These are phyloP conservation scores for Saguinus midas DNA, from an alignment of 2,113 vertebrate species.

Conservation along the genomic window DNA sequence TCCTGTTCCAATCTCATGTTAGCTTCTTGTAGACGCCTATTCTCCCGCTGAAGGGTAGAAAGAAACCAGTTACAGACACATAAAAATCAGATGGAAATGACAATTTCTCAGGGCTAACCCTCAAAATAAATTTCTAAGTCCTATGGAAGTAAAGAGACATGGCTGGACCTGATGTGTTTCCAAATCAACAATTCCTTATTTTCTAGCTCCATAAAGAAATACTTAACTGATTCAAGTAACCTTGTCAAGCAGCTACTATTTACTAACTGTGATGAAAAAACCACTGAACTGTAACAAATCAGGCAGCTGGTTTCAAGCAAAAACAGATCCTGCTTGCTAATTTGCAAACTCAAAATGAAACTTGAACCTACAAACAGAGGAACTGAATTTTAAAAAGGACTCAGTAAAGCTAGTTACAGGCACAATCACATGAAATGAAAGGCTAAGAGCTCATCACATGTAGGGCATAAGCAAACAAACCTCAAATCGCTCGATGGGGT, in stretches of 20 bases:
- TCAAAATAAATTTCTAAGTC: neutral
- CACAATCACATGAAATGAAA: neutral
- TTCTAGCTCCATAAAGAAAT: slow-evolving; percentile 20
- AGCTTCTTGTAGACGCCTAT: slow-evolving; percentile 95
- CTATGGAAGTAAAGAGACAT: neutral
- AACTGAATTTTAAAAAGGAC: neutral
- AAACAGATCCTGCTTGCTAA: slow-evolving; percentile 29
- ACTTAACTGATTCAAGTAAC: neutral
- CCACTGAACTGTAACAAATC: neutral
- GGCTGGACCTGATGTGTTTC: neutral
- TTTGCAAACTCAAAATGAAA: slow-evolving; percentile 48
- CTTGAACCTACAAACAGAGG: neutral
- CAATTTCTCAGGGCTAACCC: neutral
- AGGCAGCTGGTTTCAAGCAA: neutral
- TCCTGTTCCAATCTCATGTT: slow-evolving; percentile 99
- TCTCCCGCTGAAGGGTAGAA: slow-evolving; percentile 89
- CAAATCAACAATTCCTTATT: neutral
- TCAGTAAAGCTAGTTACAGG: neutral
- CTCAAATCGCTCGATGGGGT: slow-evolving; percentile 97
- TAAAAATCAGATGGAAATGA: neutral
- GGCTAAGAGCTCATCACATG: neutral
- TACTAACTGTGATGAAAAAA: neutral
- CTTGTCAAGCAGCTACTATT: neutral
- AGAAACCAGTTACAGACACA: slow-evolving; percentile 3
- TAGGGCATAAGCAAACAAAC: slow-evolving; percentile 74